Base-by-base conservation (phyloP, 2,888 invertebrate genomes). In the Tinea semifulvella region DNA sequence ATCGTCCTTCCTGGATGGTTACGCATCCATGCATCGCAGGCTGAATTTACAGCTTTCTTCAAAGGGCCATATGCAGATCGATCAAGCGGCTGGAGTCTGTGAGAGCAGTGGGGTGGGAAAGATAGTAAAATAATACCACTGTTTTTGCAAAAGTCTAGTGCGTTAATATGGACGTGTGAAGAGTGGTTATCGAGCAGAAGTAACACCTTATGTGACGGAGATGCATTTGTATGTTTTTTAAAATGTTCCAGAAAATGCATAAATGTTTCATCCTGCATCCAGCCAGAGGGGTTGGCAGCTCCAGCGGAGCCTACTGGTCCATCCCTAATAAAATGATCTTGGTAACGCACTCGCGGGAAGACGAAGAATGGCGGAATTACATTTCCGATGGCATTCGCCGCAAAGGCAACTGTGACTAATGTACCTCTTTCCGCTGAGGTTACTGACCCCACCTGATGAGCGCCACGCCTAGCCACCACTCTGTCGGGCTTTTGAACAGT, bases 61-160 rank as follows among this genome's bases (percentile, higher is more conserved):
- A 51, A 27, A 4, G 50, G 50, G n/a, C 52, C 50, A 43, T 14
- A 52, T 8, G 44, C 50, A 16, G 45, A 43, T 27, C 56, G 45
- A 44, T 48, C 47, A 10, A 51, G 43, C 1, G 50, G 53, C 44
- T 59, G 57, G 1, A 58, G 44, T 27, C 53, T 56, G 48, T 58
- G 56, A 0, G 56, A 54, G 42, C 54, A 57, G 44, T 20, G 11
- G 8, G 61, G 60, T 4, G 60, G 58, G 58, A 61, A 56, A 13
- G 57, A 53, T 8, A 63, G 50, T 46, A 57, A 49, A 45, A 57
- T 48, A 14, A 67, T 55, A 1, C 60, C 57, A 49, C 57, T 54
- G 8, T 56, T 52, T 52, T 53, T 57, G 43, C 57, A 59, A 35
- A 52, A 56, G 26, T 60, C 50, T 20, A 64, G 46, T 35, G 56